Base-by-base conservation (phyloP, 2,888 invertebrate genomes). In the Drosophila helvetica region DNA sequence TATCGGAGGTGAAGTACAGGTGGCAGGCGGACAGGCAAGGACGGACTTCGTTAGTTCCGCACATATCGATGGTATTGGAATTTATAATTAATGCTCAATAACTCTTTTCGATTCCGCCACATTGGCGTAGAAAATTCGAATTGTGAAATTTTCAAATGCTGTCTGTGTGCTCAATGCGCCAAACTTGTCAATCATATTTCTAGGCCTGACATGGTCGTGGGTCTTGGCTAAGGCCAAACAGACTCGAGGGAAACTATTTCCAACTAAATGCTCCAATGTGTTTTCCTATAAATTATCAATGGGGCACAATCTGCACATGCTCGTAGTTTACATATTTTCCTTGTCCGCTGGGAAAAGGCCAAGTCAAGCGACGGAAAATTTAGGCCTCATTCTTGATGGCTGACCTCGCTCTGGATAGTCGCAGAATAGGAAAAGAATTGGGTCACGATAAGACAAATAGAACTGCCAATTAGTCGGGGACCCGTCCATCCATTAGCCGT, bases 41-140 rank as follows among this genome's bases (percentile, higher is more conserved):
- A 65, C 86, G 78, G 61, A 33, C 45, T 63, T 62, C 62, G 77
- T 66, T 85, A 70, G 46, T 62, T 48, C 38, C 18, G 48, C 33
- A 68, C 22, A 71, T 58, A 72, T 57, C 19, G 64, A 64, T 52
- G 76, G 69, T 79, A 70, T 85, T 76, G 74, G 76, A 66, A 81
- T 80, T 86, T 86, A 66, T 80, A 78, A 76, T 86, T 80, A 74
- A 80, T 67, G 74, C 78, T 80, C 86, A 83, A 82, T 76, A 86
- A 78, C 83, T 72, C 78, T 82, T 79, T 74, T 68, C 55, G 56
- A 66, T 84, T 69, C 71, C 55, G 71, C 68, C 81, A 79, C 62
- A 77, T 76, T 79, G 61, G 67, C 47, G 19, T 42, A 15, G 50
- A 53, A 47, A 43, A 54, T 33, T 15, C 27, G 45, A 63, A 50